Evolutionary conservation across 2,113 vertebrate species (phyloP).

Genomic region (Apus apus): DNA sequence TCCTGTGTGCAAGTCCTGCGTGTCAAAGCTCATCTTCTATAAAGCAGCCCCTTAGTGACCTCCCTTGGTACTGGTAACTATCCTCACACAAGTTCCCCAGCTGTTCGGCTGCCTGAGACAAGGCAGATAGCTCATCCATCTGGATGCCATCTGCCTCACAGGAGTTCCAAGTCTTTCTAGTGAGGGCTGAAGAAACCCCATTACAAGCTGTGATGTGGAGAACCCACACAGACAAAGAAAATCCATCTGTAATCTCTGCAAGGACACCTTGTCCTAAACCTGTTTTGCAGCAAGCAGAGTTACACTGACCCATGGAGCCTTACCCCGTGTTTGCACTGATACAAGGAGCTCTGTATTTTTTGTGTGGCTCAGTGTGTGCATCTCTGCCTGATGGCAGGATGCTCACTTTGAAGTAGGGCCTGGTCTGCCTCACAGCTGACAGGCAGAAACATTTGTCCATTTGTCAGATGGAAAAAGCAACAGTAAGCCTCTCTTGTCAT

Average conservation of each 20-base stretch:
- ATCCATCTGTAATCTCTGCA: not conserved
- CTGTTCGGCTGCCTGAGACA: not conserved
- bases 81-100: not conserved
- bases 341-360: not conserved
- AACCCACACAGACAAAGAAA: not conserved
- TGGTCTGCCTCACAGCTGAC: not conserved
- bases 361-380: not conserved
- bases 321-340: not conserved
- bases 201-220: not conserved
- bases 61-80: not conserved
- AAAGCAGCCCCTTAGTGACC: not conserved
- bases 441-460: not conserved
- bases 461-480: not conserved
- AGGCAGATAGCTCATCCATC: not conserved
- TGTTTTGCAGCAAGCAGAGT: not conserved
- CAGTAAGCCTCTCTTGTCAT: not conserved
- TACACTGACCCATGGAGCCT: accelerated
- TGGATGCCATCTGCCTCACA: conserved; percentile 45
- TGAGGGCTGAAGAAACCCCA: not conserved
- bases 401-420: not conserved
- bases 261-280: not conserved
- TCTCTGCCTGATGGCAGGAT: not conserved
- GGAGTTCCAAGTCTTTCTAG: not conserved
- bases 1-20: not conserved
- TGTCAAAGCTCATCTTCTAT: not conserved